Evolutionary conservation across 2,888 invertebrate genomes (phyloP).

Genomic region (Amiota minor): DNA sequence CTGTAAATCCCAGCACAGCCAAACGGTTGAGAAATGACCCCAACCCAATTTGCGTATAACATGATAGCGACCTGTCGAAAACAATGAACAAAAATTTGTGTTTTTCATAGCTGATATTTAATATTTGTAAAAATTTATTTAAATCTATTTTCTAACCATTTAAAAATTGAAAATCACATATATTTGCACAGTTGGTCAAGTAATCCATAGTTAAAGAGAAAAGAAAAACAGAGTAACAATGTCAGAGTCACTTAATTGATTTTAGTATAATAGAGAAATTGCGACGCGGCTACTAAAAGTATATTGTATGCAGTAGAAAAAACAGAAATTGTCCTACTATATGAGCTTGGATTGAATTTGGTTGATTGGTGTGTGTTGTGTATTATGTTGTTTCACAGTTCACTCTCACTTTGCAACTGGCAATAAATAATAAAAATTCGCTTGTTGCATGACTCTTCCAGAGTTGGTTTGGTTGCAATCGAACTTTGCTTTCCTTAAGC

Average conservation of each 20-base stretch:
- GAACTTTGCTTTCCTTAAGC: constrained; percentile 9
- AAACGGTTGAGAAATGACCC: constrained; percentile 99
- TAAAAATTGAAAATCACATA: constrained; percentile 63
- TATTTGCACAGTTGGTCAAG: constrained; percentile 56
- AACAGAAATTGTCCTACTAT: too few species aligned
- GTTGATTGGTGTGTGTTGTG: not conserved
- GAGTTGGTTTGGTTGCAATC: not conserved
- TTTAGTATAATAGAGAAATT: not conserved
- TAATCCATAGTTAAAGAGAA: constrained; percentile 57
- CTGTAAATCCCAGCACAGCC: constrained; percentile 98
- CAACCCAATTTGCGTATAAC: constrained; percentile 85
- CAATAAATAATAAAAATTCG: not conserved
- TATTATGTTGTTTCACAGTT: constrained; percentile 26
- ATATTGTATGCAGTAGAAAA: too few species aligned
- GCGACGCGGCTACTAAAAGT: not conserved
- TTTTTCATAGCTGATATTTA: not conserved
- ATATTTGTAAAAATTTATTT: constrained; percentile 7
- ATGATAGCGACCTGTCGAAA: constrained; percentile 71
- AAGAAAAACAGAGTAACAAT: not conserved
- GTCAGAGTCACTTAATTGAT: constrained; percentile 27
- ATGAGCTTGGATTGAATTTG: too few species aligned
- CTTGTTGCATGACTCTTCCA: not conserved
- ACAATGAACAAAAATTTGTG: constrained; percentile 17
- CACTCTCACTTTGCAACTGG: constrained; percentile 41
- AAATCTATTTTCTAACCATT: constrained; percentile 45